Conservation (phyloP, 2,113 vertebrate genomes). For the Pomatostomus ruficeps region DNA sequence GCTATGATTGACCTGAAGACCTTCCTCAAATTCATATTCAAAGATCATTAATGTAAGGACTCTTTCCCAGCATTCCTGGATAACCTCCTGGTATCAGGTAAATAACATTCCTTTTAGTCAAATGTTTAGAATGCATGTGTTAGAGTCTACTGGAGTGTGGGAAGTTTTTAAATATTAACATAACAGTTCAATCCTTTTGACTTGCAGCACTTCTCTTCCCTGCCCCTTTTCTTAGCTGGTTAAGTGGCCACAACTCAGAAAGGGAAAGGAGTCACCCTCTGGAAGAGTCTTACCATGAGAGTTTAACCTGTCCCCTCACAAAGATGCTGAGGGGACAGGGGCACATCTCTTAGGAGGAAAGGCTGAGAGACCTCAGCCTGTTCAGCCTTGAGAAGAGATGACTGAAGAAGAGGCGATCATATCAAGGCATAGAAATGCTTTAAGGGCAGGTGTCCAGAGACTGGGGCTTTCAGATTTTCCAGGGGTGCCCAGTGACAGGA, state of each 20-base stretch:
- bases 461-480: neutral
- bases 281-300: neutral
- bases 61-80: neutral
- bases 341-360: neutral
- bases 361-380: neutral
- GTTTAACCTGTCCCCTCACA: neutral
- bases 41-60: neutral
- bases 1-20: neutral
- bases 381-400: neutral
- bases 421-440: neutral
- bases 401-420: neutral
- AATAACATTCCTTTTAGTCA: neutral
- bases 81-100: neutral
- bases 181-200: neutral
- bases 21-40: neutral
- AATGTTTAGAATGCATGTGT: neutral
- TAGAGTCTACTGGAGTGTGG: neutral
- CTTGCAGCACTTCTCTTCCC: neutral
- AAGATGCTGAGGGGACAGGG: neutral
- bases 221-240: neutral
- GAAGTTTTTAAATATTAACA: neutral
- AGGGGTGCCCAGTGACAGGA: too few relatives aligned
- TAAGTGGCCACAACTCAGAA: neutral
- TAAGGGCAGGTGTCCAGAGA: neutral
- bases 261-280: neutral